phyloP scores from a whole-genome alignment of 2,888 invertebrate species.

The Syrista parreyssii region DNA sequence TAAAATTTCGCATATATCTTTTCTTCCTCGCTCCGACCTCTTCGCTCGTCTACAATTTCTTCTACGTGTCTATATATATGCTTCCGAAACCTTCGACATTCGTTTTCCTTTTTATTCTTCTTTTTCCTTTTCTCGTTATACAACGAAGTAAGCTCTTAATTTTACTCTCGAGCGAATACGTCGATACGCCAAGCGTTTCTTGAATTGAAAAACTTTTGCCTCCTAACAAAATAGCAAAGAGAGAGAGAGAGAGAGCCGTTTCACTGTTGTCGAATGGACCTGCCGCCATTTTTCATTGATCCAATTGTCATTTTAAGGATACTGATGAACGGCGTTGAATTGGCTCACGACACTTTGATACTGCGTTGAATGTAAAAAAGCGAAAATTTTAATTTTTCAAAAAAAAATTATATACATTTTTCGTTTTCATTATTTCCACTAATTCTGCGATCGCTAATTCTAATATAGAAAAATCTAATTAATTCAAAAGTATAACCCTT shows the following conservation, averaged over 20 bases:
- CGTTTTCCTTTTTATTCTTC: neutral
- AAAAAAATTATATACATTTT: neutral
- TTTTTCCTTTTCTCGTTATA: neutral
- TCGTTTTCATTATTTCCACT: neutral
- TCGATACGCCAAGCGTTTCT: neutral
- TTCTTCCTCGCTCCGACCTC: neutral
- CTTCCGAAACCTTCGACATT: neutral
- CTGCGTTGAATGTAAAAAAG: neutral
- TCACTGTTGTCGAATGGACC: neutral
- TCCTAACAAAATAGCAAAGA: conserved; percentile 12
- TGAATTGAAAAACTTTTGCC: conserved; percentile 14
- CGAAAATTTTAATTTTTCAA: neutral
- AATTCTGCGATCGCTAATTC: neutral
- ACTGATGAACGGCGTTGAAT: neutral
- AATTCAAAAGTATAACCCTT: neutral
- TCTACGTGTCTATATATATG: neutral
- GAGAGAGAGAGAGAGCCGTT: neutral
- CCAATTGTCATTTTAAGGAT: neutral
- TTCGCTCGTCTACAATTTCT: neutral
- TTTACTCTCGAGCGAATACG: neutral
- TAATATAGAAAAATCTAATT: neutral
- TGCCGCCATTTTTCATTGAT: neutral
- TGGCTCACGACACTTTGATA: neutral
- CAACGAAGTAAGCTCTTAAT: conserved; percentile 1
- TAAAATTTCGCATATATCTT: neutral